Conservation (phyloP, 2,888 invertebrate genomes). For the Tortricodes alternella region DNA sequence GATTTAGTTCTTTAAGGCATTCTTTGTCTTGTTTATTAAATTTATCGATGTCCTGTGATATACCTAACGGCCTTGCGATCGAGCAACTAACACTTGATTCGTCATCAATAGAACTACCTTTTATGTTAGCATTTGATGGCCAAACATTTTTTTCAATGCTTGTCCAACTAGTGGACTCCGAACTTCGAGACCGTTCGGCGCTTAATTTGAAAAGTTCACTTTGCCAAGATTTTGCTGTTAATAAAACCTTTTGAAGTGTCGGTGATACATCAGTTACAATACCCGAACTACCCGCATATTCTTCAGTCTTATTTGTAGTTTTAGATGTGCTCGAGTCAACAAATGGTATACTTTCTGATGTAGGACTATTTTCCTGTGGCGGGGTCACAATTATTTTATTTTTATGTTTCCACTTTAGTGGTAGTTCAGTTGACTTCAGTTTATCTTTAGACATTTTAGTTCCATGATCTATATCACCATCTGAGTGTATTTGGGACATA, state of each 20-base stretch:
- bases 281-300: conserved; percentile 72
- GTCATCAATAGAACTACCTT: conserved; percentile 86
- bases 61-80: conserved; percentile 89
- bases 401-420: conserved; percentile 77
- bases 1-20: conserved; percentile 83
- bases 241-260: conserved; percentile 63
- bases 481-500: conserved; percentile 63
- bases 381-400: conserved; percentile 84
- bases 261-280: conserved; percentile 70
- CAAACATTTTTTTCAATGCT: conserved; percentile 89
- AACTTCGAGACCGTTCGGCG: conserved; percentile 89
- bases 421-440: conserved; percentile 59
- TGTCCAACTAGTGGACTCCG: conserved; percentile 91
- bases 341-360: conserved; percentile 79
- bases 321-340: conserved; percentile 71
- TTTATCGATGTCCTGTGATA: conserved; percentile 88
- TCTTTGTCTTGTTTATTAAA: conserved; percentile 85
- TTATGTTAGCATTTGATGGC: conserved; percentile 83
- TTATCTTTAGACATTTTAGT: conserved; percentile 50
- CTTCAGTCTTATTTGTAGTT: conserved; percentile 68
- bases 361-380: conserved; percentile 84
- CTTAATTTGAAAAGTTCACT: conserved; percentile 85
- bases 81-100: conserved; percentile 91
- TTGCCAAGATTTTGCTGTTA: conserved; percentile 76
- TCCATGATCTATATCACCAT: conserved; percentile 72